Evolutionary conservation across 2,797 vertebrate genomes (phyloP).

Genomic region (Bovichtus variegatus): DNA sequence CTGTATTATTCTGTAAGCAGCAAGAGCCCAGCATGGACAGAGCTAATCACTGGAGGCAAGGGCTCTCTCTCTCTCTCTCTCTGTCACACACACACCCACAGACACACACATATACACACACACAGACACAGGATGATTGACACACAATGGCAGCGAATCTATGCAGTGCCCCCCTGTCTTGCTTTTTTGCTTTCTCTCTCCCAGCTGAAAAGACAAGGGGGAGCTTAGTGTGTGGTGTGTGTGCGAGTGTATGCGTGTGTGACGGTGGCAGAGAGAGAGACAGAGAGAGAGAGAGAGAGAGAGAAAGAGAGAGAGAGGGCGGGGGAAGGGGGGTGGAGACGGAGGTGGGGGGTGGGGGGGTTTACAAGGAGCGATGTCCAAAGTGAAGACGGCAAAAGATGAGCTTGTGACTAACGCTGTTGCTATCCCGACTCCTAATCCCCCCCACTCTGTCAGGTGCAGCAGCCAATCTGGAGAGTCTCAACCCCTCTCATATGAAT

Average conservation of each 20-base stretch:
- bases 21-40: conserved; percentile 79
- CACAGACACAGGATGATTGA: conserved; percentile 84
- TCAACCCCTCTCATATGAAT: conserved; percentile 76
- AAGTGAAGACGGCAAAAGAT: conserved; percentile 68
- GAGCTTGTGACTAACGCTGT: conserved; percentile 72
- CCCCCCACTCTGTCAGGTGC: conserved; percentile 68
- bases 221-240: conserved; percentile 43
- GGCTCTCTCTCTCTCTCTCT: conserved; percentile 61
- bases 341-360: conserved; percentile 4
- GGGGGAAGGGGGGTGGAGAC: neutral
- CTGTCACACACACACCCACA: conserved; percentile 9
- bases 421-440: conserved; percentile 74
- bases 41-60: conserved; percentile 83
- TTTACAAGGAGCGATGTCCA: conserved; percentile 71
- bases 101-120: conserved; percentile 44
- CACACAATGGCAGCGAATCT: conserved; percentile 88
- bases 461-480: conserved; percentile 72
- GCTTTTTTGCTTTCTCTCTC: conserved; percentile 81
- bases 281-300: too few relatives aligned
- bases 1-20: conserved; percentile 82
- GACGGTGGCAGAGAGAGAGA: conserved; percentile 9
- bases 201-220: conserved; percentile 81
- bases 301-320: too few relatives aligned
- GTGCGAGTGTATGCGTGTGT: conserved; percentile 27
- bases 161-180: conserved; percentile 80